Conservation (phyloP, 2,113 vertebrate genomes). For the Brachypteracias leptosomus region DNA sequence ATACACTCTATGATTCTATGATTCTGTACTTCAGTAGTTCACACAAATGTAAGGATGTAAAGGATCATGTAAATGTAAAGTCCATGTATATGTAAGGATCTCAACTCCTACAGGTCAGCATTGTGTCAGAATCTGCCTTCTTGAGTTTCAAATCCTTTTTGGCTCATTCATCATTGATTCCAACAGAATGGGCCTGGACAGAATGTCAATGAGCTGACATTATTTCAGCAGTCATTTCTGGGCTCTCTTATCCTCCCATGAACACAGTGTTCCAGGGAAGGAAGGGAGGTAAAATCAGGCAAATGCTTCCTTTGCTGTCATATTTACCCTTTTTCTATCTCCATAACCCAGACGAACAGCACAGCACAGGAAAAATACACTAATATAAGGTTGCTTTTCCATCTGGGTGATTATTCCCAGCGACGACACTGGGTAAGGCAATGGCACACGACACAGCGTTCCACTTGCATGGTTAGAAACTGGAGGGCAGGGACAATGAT, state of each 20-base stretch:
- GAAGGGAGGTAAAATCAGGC: background rate
- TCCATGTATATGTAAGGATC: background rate
- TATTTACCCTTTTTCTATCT: background rate
- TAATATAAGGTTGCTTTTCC: rapidly evolving
- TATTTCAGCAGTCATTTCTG: background rate
- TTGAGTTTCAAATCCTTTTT: background rate
- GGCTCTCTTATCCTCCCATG: background rate
- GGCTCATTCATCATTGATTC: background rate
- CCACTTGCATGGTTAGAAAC: rapidly evolving
- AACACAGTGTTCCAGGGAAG: background rate
- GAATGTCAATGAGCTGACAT: background rate
- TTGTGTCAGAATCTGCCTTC: background rate
- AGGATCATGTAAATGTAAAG: background rate
- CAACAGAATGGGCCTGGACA: background rate
- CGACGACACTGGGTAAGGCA: background rate
- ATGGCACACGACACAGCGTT: rapidly evolving
- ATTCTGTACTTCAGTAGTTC: too few species aligned
- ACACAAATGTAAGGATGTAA: too few species aligned
- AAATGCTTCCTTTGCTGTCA: background rate
- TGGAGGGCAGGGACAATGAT: background rate
- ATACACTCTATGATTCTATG: too few species aligned
- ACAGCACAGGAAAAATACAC: background rate
- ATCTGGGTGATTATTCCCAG: background rate
- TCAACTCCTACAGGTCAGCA: background rate
- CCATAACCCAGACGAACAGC: background rate